phyloP scores from a whole-genome alignment of 2,113 vertebrate species.

The Lepus europaeus region DNA sequence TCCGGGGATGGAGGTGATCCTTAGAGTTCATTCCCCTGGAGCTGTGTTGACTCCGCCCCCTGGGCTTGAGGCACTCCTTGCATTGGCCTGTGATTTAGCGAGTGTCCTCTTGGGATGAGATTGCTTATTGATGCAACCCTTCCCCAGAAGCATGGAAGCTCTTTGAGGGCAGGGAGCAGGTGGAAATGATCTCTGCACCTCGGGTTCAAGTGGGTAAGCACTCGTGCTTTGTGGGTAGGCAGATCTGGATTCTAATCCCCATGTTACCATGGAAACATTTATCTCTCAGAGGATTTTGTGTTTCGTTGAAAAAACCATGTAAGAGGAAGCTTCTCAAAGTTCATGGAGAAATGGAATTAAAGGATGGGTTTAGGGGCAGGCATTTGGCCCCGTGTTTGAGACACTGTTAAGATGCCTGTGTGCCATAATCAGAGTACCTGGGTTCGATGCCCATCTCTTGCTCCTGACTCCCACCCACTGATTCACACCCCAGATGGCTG shows the following conservation, averaged over 20 bases:
- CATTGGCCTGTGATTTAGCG: neutral
- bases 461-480: too few species aligned
- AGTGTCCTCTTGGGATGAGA: neutral
- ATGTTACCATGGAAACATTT: neutral
- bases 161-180: neutral
- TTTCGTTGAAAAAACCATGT: neutral
- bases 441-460: too few species aligned
- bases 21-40: neutral
- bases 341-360: too few species aligned
- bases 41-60: neutral
- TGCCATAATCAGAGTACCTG: too few species aligned
- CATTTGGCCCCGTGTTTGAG: too few species aligned
- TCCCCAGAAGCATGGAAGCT: neutral
- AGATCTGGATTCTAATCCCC: neutral
- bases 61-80: neutral
- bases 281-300: neutral
- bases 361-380: too few species aligned
- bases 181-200: neutral
- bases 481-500: too few species aligned
- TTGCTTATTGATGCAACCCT: neutral
- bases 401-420: too few species aligned
- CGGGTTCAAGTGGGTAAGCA: neutral
- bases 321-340: too few species aligned
- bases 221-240: neutral
- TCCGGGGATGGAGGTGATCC: neutral